Evolutionary conservation across 2,113 vertebrate genomes (phyloP).

Genomic region (Tychaedon coryphoeus): DNA sequence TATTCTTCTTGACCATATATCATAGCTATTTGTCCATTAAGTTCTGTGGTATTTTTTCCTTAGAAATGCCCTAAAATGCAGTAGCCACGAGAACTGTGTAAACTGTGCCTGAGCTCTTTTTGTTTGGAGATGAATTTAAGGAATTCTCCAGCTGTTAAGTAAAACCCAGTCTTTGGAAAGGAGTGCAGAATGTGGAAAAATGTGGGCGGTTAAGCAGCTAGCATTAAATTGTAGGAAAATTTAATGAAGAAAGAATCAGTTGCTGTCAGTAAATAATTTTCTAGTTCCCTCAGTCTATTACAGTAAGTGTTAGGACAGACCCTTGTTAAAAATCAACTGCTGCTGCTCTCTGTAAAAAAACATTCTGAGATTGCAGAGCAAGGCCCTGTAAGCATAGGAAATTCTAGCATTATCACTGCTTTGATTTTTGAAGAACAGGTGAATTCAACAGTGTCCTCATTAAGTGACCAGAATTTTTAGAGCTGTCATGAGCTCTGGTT

Average conservation of each 20-base stretch:
- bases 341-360: background rate
- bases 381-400: background rate
- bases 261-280: background rate
- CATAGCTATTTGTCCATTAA: background rate
- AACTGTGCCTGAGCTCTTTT: background rate
- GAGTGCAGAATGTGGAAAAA: background rate
- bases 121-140: background rate
- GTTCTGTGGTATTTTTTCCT: background rate
- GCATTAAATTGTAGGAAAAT: background rate
- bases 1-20: background rate
- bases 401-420: background rate
- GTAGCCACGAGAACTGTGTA: background rate
- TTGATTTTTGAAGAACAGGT: background rate
- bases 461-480: background rate
- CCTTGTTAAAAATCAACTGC: background rate
- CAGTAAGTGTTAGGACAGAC: background rate
- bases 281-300: background rate
- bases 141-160: background rate
- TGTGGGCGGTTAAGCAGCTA: background rate
- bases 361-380: background rate
- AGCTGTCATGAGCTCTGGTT: background rate
- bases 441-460: accelerated
- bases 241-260: background rate
- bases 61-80: background rate
- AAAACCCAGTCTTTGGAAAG: background rate